Percentiles rank a stretch among this genome's conserved stretches.
Evolutionary conservation across 2,888 invertebrate genomes (phyloP).

Genomic region (Eupithecia centaureata): DNA sequence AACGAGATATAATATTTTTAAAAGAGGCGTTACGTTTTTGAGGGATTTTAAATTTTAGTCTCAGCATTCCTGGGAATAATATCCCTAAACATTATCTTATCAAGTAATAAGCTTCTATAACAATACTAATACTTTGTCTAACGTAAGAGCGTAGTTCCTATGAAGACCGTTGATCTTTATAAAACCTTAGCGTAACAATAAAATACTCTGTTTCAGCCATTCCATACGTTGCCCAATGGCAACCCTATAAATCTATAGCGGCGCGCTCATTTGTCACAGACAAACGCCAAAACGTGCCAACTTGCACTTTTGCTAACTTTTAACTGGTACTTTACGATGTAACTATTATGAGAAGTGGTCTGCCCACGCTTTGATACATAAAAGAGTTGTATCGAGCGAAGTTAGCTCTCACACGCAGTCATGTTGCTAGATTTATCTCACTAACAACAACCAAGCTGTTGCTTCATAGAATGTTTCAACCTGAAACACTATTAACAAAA

Average conservation of each 20-base stretch:
- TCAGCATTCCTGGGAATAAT: not conserved
- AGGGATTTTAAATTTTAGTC: not conserved
- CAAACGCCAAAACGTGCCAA: conserved; percentile 48
- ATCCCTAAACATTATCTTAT: not conserved
- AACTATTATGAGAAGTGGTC: conserved; percentile 53
- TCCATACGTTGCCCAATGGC: conserved; percentile 42
- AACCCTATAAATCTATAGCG: conserved; percentile 55
- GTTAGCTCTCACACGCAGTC: conserved; percentile 1
- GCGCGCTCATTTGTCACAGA: conserved; percentile 62
- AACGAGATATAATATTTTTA: not conserved
- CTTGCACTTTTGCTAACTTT: conserved; percentile 45
- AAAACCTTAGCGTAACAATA: not conserved
- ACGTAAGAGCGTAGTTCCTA: not conserved
- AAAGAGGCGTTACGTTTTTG: not conserved
- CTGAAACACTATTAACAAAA: too few species aligned
- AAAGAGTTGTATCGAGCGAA: conserved; percentile 11
- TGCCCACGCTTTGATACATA: conserved; percentile 13
- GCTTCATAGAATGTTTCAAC: too few species aligned
- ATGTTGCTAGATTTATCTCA: too few species aligned
- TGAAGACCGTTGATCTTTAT: not conserved
- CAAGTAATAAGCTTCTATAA: too few species aligned
- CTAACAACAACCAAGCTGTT: too few species aligned
- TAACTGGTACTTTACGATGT: conserved; percentile 51
- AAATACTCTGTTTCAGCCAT: conserved; percentile 8
- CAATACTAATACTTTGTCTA: not conserved